Conservation (phyloP, 2,888 invertebrate species). For the Sinhomidia bicolor region DNA sequence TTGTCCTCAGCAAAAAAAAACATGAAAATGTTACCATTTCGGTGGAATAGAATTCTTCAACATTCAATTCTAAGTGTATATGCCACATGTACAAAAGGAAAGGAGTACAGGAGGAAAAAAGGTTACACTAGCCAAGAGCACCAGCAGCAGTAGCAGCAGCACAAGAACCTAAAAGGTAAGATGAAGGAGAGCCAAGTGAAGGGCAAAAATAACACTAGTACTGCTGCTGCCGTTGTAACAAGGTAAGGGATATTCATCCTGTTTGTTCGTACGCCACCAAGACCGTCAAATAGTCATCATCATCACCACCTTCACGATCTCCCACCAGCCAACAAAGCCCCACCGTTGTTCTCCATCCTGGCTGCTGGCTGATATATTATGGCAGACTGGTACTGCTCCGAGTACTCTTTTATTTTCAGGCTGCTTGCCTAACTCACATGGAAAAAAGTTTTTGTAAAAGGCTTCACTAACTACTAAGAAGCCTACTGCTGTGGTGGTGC, state of each 20-base stretch:
- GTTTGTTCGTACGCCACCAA: constrained; percentile 8
- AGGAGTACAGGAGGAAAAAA: constrained; percentile 45
- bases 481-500: constrained; percentile 29
- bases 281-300: constrained; percentile 8
- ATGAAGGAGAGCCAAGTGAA: not conserved
- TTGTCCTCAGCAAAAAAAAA: constrained; percentile 12
- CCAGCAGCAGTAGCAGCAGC: constrained; percentile 8
- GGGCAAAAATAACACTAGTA: constrained; percentile 33
- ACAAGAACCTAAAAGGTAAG: constrained; percentile 29
- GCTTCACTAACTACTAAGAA: constrained; percentile 23
- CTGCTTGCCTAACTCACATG: constrained; percentile 9
- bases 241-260: constrained; percentile 37
- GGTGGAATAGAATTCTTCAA: constrained; percentile 19
- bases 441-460: constrained; percentile 37
- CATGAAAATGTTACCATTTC: constrained; percentile 3
- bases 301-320: constrained; percentile 25
- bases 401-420: not conserved
- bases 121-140: constrained; percentile 39
- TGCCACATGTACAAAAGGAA: not conserved
- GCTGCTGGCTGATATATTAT: constrained; percentile 12
- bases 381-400: constrained; percentile 2
- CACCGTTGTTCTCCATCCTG: not conserved
- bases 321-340: constrained; percentile 27
- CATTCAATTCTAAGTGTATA: not conserved
- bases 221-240: not conserved